Conservation (phyloP, 2,113 vertebrate species). For the Orthonyx spaldingii region DNA sequence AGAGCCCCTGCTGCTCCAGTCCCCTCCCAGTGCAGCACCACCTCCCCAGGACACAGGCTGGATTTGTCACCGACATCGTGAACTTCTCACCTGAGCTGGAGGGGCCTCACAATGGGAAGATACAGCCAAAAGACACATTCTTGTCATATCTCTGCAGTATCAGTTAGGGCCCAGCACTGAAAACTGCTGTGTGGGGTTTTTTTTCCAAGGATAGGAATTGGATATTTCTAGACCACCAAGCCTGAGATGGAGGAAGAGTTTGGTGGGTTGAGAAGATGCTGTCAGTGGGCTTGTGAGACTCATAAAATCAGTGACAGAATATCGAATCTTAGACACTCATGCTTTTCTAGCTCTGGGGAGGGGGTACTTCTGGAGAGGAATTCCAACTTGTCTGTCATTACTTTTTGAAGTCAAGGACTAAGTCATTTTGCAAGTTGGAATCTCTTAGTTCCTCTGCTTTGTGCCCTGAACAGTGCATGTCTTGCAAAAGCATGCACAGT, state of each 20-base stretch:
- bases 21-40: neutral
- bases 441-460: neutral
- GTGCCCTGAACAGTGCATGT: neutral
- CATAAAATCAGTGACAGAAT: neutral
- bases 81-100: neutral
- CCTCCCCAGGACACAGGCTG: neutral
- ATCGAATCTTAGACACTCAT: rapidly evolving
- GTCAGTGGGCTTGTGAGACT: neutral
- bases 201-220: neutral
- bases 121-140: neutral
- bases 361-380: neutral
- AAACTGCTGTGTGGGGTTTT: neutral
- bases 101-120: neutral
- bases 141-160: neutral
- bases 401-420: neutral
- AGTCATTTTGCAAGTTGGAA: neutral
- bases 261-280: neutral
- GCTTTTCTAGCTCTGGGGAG: neutral
- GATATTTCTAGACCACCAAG: neutral
- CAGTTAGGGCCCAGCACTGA: neutral
- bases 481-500: neutral
- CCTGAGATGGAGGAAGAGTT: neutral
- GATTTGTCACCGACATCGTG: neutral
- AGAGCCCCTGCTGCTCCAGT: neutral
- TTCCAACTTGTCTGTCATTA: neutral